These are phyloP conservation scores for Homarus americanus DNA, from an alignment of 1,140 invertebrate species.

Conservation along the genomic window DNA sequence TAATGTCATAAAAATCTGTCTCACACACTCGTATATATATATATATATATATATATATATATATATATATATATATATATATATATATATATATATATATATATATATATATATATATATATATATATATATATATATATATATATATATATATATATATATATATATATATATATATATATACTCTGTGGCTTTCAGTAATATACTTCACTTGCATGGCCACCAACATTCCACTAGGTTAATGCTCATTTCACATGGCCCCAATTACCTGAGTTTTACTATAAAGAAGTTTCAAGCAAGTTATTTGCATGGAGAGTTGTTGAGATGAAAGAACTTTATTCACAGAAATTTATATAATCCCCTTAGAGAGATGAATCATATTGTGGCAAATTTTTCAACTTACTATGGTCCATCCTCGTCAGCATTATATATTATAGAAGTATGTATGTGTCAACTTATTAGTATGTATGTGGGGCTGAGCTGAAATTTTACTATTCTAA, in stretches of 20 bases:
- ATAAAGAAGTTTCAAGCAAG: slow-evolving; percentile 54
- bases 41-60: too few relatives aligned
- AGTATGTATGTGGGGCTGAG: slow-evolving; percentile 62
- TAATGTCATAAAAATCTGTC: too few relatives aligned
- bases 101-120: too few relatives aligned
- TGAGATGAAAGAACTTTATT: background rate
- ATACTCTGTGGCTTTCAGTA: slow-evolving; percentile 3
- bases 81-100: too few relatives aligned
- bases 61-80: too few relatives aligned
- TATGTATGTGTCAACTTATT: slow-evolving; percentile 59
- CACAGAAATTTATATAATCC: slow-evolving; percentile 14
- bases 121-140: too few relatives aligned
- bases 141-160: too few relatives aligned
- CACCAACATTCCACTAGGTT: slow-evolving; percentile 30
- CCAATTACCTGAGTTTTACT: slow-evolving; percentile 65
- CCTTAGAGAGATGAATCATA: background rate
- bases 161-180: too few relatives aligned
- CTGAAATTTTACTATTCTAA: slow-evolving; percentile 67
- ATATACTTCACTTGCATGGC: slow-evolving; percentile 42
- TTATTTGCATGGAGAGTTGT: slow-evolving; percentile 21
- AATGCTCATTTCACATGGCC: slow-evolving; percentile 41
- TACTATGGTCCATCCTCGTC: slow-evolving; percentile 34
- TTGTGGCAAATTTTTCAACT: slow-evolving; percentile 67
- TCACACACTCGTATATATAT: too few relatives aligned
- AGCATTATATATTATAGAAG: slow-evolving; percentile 52